phyloP scores from a whole-genome alignment of 64 coral and sea anemone species.

The Orbicella faveolata region DNA sequence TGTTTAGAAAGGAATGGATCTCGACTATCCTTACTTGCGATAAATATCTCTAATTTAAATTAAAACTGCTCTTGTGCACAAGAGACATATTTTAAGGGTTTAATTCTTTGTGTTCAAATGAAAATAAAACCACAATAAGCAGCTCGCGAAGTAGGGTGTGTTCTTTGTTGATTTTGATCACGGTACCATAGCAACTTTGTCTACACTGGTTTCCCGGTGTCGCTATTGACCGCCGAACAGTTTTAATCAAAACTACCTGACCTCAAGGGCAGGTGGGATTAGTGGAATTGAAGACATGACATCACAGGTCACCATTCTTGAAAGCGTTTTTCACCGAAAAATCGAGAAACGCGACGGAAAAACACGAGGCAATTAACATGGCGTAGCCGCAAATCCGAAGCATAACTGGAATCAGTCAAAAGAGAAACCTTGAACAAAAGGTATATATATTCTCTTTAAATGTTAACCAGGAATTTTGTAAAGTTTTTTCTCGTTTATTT shows the following conservation, averaged over 20 bases:
- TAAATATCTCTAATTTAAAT: too few relatives aligned
- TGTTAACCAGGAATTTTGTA: not conserved
- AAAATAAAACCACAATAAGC: too few relatives aligned
- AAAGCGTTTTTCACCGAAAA: slow-evolving; percentile 13
- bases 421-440: not conserved
- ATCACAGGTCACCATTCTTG: slow-evolving; percentile 24
- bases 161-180: not conserved
- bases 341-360: not conserved
- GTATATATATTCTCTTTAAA: not conserved
- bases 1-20: too few relatives aligned
- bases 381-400: not conserved
- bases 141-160: not conserved
- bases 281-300: slow-evolving; percentile 14
- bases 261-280: slow-evolving; percentile 15
- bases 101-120: too few relatives aligned
- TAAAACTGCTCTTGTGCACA: too few relatives aligned
- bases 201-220: not conserved
- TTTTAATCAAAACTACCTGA: slow-evolving; percentile 40
- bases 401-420: not conserved
- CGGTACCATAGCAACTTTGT: not conserved
- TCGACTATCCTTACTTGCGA: too few relatives aligned
- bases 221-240: slow-evolving; percentile 14
- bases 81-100: too few relatives aligned
- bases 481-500: not conserved
- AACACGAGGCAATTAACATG: not conserved